Base-by-base conservation (phyloP, 1,140 invertebrate genomes). In the Bombus sibiricus region DNA sequence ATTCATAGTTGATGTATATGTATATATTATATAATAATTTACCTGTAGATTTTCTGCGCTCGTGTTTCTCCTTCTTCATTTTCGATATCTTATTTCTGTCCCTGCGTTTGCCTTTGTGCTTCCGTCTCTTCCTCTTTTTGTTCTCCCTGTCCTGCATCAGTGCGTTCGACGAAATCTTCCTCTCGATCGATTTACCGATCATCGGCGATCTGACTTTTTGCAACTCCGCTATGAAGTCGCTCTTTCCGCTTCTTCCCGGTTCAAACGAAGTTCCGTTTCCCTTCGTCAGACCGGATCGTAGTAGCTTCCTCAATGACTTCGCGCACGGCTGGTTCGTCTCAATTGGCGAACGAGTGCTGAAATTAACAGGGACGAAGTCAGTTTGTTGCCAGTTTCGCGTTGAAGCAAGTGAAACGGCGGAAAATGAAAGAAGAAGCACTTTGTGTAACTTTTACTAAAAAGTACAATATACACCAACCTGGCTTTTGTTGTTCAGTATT, bases 31-130 rank as follows among this genome's bases (percentile, higher is more conserved):
- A 69, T 32, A 66, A 81, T 15, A 43, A n/a, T 81, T 68, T 85
- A 90, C 89, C 90, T 13, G 83, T 18, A 43, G 59, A 91, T 92
- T 92, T 94, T 78, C 92, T 91, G 84, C 93, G 90, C 80, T 95
- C 92, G 64, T 95, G 94, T 79, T 95, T 93, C 76, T 95, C 94
- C 77, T 93, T 95, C 85, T 95, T 95, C 79, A 76, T 90, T 85
- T 90, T 92, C 74, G 88, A 89, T 59, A 91, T 92, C 76, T 92
- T 94, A 84, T 92, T 94, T 86, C 90, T 91, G 34, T 93, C 92
- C 71, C 87, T 90, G 22, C 91, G 92, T 81, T 90, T 91, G 57
- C 92, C 92, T 88, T 92, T 93, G 84, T 94, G 92, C 85, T 95
- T 95, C 81, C 92, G 91, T 78, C 93, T 93, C 82, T 93, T 93